A percentile compares a stretch with the other conserved stretches of the same genome.
phyloP scores from a whole-genome alignment of 2,113 vertebrate genomes.

The Chrysemys picta region DNA sequence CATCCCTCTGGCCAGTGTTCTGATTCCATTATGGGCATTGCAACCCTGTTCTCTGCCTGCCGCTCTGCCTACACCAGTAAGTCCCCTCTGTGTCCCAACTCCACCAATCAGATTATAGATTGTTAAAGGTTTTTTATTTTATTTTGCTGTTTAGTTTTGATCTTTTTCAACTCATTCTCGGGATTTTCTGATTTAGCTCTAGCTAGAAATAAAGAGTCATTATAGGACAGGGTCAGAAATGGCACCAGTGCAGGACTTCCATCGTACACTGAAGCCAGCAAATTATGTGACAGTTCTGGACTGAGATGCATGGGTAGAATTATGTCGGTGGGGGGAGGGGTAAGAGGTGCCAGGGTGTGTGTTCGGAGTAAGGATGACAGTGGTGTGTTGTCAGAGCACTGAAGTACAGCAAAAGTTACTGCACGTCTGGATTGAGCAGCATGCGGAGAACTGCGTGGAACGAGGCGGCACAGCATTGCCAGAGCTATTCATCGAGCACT shows the following conservation, averaged over 20 bases:
- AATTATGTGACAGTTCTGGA: fast-evolving
- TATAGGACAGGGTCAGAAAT: not conserved
- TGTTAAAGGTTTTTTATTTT: not conserved
- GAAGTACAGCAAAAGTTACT: fast-evolving
- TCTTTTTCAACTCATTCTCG: not conserved
- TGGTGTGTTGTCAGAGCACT: fast-evolving
- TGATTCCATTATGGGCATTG: fast-evolving
- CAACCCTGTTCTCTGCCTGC: not conserved
- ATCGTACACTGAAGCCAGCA: not conserved
- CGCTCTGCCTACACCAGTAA: fast-evolving
- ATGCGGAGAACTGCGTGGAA: not conserved
- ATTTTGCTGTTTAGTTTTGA: not conserved
- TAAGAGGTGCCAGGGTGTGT: fast-evolving
- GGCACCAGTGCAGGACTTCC: not conserved
- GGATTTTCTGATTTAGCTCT: conserved; percentile 45
- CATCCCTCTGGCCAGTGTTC: not conserved
- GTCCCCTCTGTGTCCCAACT: not conserved
- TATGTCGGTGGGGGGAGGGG: fast-evolving
- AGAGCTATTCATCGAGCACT: not conserved
- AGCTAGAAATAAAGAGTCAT: conserved; percentile 22
- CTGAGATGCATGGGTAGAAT: fast-evolving
- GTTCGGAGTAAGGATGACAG: fast-evolving
- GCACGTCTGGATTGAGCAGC: not conserved
- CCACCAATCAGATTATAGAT: not conserved
- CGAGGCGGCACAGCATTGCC: not conserved